Evolutionary conservation across 2,888 invertebrate genomes (phyloP).

Genomic region (Morinoia aosen): DNA sequence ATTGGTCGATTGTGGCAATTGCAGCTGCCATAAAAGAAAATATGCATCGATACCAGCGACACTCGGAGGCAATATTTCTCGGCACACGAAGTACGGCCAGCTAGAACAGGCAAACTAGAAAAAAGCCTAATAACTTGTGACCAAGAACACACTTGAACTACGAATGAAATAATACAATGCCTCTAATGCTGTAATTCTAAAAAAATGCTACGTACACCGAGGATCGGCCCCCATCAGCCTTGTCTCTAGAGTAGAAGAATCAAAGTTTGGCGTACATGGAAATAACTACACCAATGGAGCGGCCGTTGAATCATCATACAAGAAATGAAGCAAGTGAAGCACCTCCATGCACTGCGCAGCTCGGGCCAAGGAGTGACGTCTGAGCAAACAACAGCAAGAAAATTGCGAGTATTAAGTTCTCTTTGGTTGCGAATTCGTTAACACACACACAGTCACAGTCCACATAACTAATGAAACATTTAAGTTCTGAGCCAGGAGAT

Average conservation of each 20-base stretch:
- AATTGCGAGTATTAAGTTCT: neutral
- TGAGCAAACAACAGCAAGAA: neutral
- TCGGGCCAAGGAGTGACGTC: neutral
- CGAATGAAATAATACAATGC: neutral
- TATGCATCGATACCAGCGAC: neutral
- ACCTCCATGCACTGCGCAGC: neutral
- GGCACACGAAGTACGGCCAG: neutral
- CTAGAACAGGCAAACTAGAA: neutral
- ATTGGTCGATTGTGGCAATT: neutral
- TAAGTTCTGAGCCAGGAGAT: neutral
- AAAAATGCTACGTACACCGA: neutral
- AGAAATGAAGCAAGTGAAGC: neutral
- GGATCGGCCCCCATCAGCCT: neutral
- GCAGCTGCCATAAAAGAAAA: neutral
- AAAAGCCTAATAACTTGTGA: neutral
- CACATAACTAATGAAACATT: neutral
- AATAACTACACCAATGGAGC: neutral
- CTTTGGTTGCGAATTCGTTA: neutral
- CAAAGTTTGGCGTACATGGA: neutral
- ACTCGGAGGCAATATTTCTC: neutral
- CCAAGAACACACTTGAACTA: neutral
- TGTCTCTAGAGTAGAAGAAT: neutral
- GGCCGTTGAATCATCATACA: conserved; percentile 20
- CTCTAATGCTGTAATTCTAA: neutral
- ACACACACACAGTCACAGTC: neutral